Base-by-base conservation (phyloP, 2,113 vertebrate genomes). In the Leucoraja erinaceus region DNA sequence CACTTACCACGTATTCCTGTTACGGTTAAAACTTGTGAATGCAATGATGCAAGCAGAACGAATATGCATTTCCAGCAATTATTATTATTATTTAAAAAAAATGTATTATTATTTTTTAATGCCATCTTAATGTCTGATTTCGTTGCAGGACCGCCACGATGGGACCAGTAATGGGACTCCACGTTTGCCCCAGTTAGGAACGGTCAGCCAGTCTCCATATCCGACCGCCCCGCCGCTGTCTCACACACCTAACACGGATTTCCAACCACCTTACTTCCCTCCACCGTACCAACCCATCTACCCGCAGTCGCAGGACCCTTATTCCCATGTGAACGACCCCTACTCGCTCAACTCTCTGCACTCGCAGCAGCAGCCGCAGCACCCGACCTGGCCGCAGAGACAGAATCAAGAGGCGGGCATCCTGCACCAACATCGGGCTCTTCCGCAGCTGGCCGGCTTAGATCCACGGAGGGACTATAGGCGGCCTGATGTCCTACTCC, bases 251-350 rank as follows among this genome's bases (percentile, higher is more conserved):
- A 98, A 98, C 96, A 98, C 98, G 95, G 98, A 98, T 97, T 98
- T 99, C 96, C 98, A 98, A 96, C 98, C 98, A 93, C 98, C 98
- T 84, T 98, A 98, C 94, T 98, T 98, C 93, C 98, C 98, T 93
- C 98, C 98, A 7, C 98, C 98, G 93, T 98, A 99, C 96, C 98
- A 98, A 96, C 98, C 98, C 95, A 98, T 99, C 96, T 99, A 98
- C 95, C 97, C 98, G 93, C 98, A 99, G 96, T 99, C 98, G 96
- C 98, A 99, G 98, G 98, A 99, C 95, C 98, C 98, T 94, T 99
- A 99, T 95, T 98, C 98, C 95, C 98, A 99, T 97, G 98, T 99
- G 94, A 99, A 98, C 97, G 98, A 99, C 97, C 98, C 98, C 77
- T 99, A 99, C 96, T 99, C 98, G 95, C 97, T 99, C 94, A 99